Evolutionary conservation across 2,888 invertebrate genomes (phyloP).

Genomic region (Noctua fimbriata): DNA sequence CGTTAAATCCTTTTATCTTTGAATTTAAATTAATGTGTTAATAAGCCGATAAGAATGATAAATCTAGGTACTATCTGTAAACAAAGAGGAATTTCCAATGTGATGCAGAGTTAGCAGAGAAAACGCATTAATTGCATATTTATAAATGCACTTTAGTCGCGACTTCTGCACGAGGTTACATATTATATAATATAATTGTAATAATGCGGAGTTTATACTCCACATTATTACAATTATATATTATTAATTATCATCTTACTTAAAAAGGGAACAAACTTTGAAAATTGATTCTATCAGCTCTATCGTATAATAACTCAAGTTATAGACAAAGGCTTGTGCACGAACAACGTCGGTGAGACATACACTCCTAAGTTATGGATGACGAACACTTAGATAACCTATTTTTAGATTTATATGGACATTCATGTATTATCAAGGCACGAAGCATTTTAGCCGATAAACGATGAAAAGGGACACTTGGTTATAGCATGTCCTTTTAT

Average conservation of each 20-base stretch:
- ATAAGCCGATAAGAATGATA: conserved; percentile 27
- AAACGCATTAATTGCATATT: conserved; percentile 15
- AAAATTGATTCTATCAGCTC: conserved; percentile 51
- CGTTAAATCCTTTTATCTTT: conserved; percentile 26
- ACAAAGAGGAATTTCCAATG: conserved; percentile 23
- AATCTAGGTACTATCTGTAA: not conserved
- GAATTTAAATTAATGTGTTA: conserved; percentile 32
- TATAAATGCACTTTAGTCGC: conserved; percentile 17
- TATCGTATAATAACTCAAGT: conserved; percentile 51
- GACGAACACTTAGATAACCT: conserved; percentile 69
- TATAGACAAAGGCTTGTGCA: conserved; percentile 46
- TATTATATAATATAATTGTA: no score
- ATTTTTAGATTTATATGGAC: conserved; percentile 68
- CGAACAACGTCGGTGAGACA: conserved; percentile 34
- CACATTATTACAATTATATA: conserved; percentile 7
- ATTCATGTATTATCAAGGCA: conserved; percentile 68
- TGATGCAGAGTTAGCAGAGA: not conserved
- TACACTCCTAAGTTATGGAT: conserved; percentile 56
- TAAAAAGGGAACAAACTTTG: conserved; percentile 44
- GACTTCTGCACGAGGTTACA: not conserved
- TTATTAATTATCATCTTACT: conserved; percentile 15
- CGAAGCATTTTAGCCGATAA: conserved; percentile 61
- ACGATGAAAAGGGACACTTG: conserved; percentile 65
- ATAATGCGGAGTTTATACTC: no score
- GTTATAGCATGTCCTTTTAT: conserved; percentile 66